These are phyloP conservation scores for Calliphora vomitoria DNA, from an alignment of 2,888 invertebrate genomes.

Conservation along the genomic window DNA sequence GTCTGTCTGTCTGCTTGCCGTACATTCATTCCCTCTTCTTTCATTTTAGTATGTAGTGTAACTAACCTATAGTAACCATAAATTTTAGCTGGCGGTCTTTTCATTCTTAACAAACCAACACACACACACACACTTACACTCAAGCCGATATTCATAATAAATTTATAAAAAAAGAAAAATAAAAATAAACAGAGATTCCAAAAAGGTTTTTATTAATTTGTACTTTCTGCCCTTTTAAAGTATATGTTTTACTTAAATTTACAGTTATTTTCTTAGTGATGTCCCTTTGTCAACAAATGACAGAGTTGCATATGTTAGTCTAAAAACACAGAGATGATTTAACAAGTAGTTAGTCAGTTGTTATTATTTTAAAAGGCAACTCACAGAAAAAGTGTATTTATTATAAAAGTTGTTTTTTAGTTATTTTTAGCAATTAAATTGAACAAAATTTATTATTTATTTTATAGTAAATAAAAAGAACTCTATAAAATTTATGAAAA, in stretches of 20 bases:
- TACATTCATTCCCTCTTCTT: conserved; percentile 16
- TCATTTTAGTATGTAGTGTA: conserved; percentile 33
- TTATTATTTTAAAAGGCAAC: no score
- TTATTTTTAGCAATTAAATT: no score
- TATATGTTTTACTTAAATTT: not conserved
- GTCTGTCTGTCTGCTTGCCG: no score
- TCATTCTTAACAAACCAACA: conserved; percentile 49
- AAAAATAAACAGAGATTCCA: conserved; percentile 8
- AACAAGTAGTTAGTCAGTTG: no score
- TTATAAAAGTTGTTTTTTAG: no score
- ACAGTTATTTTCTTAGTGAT: not conserved
- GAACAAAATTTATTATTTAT: no score
- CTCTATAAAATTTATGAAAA: not conserved
- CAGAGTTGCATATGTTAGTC: no score
- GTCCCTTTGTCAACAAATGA: not conserved
- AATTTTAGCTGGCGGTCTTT: conserved; percentile 61
- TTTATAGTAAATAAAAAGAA: no score
- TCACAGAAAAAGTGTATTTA: no score
- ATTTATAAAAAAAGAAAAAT: conserved; percentile 25
- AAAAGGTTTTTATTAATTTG: not conserved
- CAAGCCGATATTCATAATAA: conserved; percentile 35
- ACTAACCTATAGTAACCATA: conserved; percentile 67
- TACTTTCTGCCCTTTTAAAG: not conserved
- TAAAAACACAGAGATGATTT: no score
- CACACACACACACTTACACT: not conserved